These are phyloP conservation scores for Drosophila borealis DNA, from an alignment of 2,888 invertebrate genomes.

Conservation along the genomic window DNA sequence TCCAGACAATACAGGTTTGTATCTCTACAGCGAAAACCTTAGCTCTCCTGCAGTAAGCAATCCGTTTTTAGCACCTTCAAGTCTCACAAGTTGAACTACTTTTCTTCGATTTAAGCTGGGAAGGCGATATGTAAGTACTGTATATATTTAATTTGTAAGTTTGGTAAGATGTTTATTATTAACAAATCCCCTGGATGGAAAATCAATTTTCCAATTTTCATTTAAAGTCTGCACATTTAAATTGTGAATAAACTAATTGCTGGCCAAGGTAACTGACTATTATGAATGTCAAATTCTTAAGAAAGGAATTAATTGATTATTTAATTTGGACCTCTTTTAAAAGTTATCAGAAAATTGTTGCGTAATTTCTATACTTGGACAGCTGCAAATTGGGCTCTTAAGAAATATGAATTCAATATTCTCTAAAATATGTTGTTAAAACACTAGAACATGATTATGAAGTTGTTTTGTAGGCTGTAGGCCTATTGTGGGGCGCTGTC, in stretches of 20 bases:
- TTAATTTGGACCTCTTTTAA: slow-evolving; percentile 15
- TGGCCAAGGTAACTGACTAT: slow-evolving; percentile 9
- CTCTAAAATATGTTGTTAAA: slow-evolving; percentile 14
- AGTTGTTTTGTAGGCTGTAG: slow-evolving; percentile 18
- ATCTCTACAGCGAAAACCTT: no score
- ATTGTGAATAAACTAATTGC: slow-evolving; percentile 38
- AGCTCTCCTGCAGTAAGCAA: no score
- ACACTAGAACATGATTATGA: slow-evolving; percentile 36
- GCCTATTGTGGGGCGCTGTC: slow-evolving; percentile 31
- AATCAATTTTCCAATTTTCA: slow-evolving; percentile 29
- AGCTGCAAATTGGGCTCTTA: slow-evolving; percentile 16
- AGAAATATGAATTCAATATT: slow-evolving; percentile 17
- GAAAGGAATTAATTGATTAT: slow-evolving; percentile 27
- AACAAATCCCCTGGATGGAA: slow-evolving; percentile 2
- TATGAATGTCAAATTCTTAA: slow-evolving; percentile 29
- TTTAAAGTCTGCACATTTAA: slow-evolving; percentile 39
- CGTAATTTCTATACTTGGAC: slow-evolving; percentile 10
- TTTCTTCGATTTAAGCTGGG: no score
- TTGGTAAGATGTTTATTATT: not conserved
- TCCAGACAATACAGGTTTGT: no score
- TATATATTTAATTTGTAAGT: no score
- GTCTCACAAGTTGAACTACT: no score
- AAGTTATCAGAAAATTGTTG: slow-evolving; percentile 39
- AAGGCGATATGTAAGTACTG: no score
- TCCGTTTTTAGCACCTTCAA: no score